Percentiles rank a stretch among this genome's conserved stretches.
Evolutionary conservation across 1,140 invertebrate species (phyloP).

Genomic region (Batillaria attramentaria): DNA sequence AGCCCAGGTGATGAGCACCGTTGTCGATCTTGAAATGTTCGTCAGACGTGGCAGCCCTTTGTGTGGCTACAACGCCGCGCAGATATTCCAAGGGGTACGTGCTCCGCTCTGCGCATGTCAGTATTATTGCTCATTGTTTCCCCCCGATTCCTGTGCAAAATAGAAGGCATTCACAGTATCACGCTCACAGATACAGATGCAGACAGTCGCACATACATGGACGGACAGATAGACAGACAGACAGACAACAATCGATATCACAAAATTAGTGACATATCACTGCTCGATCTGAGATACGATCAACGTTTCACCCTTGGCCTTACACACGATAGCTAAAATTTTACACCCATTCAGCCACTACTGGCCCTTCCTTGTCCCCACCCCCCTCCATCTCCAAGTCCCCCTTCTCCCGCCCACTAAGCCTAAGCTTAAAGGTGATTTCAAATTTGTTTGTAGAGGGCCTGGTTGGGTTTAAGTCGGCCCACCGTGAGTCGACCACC

Average conservation of each 20-base stretch:
- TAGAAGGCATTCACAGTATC: neutral
- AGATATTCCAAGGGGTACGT: neutral
- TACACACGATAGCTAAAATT: too few relatives aligned
- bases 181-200: neutral
- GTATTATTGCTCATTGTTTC: neutral
- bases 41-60: neutral
- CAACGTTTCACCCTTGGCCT: too few relatives aligned
- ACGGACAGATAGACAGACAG: neutral
- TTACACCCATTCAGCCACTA: too few relatives aligned
- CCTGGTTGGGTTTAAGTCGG: too few relatives aligned
- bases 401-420: too few relatives aligned
- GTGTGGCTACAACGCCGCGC: too few relatives aligned
- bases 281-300: too few relatives aligned
- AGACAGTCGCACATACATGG: neutral
- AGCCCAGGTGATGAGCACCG: neutral
- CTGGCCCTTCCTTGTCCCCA: too few relatives aligned
- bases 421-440: too few relatives aligned
- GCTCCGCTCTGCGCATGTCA: neutral
- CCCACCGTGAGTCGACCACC: too few relatives aligned
- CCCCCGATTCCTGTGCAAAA: neutral
- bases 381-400: too few relatives aligned
- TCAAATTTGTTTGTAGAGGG: too few relatives aligned
- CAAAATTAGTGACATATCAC: neutral
- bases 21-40: neutral
- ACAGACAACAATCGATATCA: neutral